Conservation (phyloP, 2,888 invertebrate genomes). For the Ophioninae sp. region DNA sequence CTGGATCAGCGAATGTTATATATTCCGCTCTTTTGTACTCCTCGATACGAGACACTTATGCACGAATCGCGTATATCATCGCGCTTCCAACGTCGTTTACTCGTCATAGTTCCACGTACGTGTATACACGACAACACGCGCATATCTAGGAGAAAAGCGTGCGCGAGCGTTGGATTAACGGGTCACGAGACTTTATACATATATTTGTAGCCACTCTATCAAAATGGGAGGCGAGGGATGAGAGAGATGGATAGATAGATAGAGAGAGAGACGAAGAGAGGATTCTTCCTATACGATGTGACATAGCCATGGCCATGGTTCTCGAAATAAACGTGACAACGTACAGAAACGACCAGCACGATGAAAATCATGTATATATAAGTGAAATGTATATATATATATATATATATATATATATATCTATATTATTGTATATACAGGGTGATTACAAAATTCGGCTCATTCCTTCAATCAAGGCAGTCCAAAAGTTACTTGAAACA, state of each 20-base stretch:
- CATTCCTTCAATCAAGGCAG: too few species aligned
- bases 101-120: too few species aligned
- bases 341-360: constrained; percentile 32
- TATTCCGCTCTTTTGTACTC: neutral
- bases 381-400: constrained; percentile 5
- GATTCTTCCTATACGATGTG: constrained; percentile 30
- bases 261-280: too few species aligned
- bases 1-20: constrained; percentile 10
- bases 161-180: constrained; percentile 52
- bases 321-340: constrained; percentile 62
- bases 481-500: too few species aligned
- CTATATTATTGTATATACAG: too few species aligned
- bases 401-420: too few species aligned
- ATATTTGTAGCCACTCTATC: constrained; percentile 17
- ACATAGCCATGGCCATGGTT: constrained; percentile 55
- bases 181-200: constrained; percentile 47
- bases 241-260: neutral
- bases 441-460: too few species aligned
- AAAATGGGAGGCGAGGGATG: constrained; percentile 1
- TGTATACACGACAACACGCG: too few species aligned
- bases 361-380: constrained; percentile 10
- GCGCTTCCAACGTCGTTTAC: constrained; percentile 5
- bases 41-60: neutral
- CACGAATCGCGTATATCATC: constrained; percentile 30
- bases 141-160: constrained; percentile 17